A percentile compares a stretch with the other conserved stretches of the same genome.
phyloP scores from a whole-genome alignment of 2,113 vertebrate species.

The Panthera tigris region DNA sequence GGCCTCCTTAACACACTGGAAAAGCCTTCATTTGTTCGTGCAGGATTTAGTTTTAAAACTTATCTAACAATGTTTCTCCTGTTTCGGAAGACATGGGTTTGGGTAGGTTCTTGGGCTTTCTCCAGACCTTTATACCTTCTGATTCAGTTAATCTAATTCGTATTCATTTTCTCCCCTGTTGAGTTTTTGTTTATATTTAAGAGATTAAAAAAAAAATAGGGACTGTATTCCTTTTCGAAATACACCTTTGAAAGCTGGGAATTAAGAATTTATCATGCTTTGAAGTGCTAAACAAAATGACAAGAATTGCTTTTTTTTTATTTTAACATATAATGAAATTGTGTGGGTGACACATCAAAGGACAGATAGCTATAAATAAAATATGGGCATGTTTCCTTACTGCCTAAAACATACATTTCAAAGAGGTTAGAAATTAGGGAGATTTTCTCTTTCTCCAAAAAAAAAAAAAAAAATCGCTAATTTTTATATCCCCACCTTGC shows the following conservation, averaged over 20 bases:
- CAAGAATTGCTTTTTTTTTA: slow-evolving; percentile 32
- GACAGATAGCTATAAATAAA: slow-evolving; percentile 45
- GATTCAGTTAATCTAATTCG: not conserved
- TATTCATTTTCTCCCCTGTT: not conserved
- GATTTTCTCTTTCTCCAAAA: slow-evolving; percentile 35
- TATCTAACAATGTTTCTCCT: not conserved
- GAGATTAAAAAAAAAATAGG: not conserved
- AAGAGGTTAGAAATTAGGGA: slow-evolving; percentile 18
- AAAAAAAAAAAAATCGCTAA: not conserved
- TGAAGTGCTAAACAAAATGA: slow-evolving; percentile 57
- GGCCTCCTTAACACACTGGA: not conserved
- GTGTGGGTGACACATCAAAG: slow-evolving; percentile 56
- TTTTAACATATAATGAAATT: slow-evolving; percentile 45
- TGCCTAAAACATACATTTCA: slow-evolving; percentile 39
- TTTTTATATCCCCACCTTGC: not conserved
- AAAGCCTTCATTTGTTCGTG: not conserved
- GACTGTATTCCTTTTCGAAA: slow-evolving; percentile 8
- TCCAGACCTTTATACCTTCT: not conserved
- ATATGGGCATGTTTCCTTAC: not conserved
- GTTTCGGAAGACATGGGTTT: not conserved
- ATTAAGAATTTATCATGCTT: slow-evolving; percentile 47
- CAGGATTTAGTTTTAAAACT: not conserved
- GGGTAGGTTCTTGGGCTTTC: not conserved
- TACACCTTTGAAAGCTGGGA: slow-evolving; percentile 4
- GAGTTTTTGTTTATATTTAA: slow-evolving; percentile 35